phyloP scores from a whole-genome alignment of 2,888 invertebrate species.

The Caenorhabditis sp. region DNA sequence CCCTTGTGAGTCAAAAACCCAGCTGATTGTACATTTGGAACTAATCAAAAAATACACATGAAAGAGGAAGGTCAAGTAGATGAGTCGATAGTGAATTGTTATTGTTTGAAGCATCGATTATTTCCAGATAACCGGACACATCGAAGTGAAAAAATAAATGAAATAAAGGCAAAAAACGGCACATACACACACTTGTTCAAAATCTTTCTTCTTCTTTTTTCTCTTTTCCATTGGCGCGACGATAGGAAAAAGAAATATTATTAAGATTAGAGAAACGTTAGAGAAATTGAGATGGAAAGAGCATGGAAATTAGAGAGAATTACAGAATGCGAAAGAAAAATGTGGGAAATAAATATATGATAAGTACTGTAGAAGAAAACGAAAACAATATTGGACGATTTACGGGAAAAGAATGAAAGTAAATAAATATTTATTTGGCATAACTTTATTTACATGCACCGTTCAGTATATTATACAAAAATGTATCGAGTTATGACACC shows the following conservation, averaged over 20 bases:
- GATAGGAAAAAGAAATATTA: no score
- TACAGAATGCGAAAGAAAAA: background rate
- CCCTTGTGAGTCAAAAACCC: no score
- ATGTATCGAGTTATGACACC: background rate
- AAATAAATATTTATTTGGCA: background rate
- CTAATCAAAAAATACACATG: no score
- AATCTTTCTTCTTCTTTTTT: no score
- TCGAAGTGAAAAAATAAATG: background rate
- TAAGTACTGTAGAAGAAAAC: background rate
- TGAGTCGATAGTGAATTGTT: background rate
- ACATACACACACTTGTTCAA: no score
- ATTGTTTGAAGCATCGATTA: no score
- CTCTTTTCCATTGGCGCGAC: no score
- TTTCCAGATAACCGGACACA: background rate
- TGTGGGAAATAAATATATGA: background rate
- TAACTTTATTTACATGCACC: background rate
- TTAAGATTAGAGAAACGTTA: no score
- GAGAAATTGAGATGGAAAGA: constrained; percentile 1
- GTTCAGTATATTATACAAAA: background rate
- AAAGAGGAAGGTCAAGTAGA: background rate
- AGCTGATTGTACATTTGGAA: no score
- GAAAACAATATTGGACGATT: background rate
- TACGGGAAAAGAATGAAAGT: no score
- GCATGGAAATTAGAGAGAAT: background rate
- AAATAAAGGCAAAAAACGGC: background rate